Evolutionary conservation across 30 jellyfish, hydroid and myxozoan genomes (phyloP), one percentile per base, ranked within the genome.

Genomic region (Nemopilema nomurai): DNA sequence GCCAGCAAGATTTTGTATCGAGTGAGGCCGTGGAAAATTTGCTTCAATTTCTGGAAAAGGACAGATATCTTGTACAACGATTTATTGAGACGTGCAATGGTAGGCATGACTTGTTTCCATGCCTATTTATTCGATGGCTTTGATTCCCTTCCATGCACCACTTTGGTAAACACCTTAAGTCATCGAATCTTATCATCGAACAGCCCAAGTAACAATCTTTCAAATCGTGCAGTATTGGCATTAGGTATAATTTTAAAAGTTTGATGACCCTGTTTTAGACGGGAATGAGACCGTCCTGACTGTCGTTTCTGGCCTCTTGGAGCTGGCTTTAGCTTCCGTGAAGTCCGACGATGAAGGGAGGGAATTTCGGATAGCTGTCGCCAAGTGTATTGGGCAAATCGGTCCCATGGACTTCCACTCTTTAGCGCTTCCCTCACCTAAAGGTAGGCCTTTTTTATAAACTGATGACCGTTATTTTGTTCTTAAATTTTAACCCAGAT

Each of bases 351-450:
- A 26, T 1, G 71, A 41, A 51, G 87, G 31, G 16, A 74, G 51
- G 66, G 67, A 74, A 21, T 32, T 78, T 23, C 33, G 74, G 21
- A 20, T 84, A 9, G 76, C 69, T 24, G 74, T 84, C 32, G 87
- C 71, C 20, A 62, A 52, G 76, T 84, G 93, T 69, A 22, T 84
- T 24, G 93, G 93, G 1, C 87, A 74, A 41, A 84, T 84, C 19
- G 93, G 93, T 9, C 93, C 93, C 4, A 30, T 84, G 26, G 83
- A 84, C 78, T 84, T 77, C 63, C 93, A 84, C 23, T 67, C 93
- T 28, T 33, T 84, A 21, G 93, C 93, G 16, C 65, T 84, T 17
- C 93, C 87, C 49, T 0, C 71, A 25, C 4, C 82, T 3, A 86
- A 84, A 62, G 93, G 93, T 84, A 83, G 4, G 70, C 1, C 7